Base-by-base conservation (phyloP, 2,888 invertebrate species). In the Ectobius pallidus region DNA sequence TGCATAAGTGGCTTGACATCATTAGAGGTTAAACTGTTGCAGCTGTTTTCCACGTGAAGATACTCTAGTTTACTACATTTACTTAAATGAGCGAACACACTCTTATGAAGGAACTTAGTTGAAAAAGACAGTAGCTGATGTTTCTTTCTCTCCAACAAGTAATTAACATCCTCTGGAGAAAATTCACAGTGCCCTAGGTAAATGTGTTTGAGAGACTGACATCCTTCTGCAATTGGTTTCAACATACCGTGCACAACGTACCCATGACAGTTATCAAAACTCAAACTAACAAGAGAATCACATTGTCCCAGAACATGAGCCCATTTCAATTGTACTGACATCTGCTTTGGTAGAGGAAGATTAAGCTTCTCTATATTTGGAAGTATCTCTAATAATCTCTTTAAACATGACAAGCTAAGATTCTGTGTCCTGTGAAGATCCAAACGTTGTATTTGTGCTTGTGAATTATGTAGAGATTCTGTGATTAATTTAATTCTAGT, bases 71-170 rank as follows among this genome's bases (percentile, higher is more conserved):
- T 27, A 9, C n/a, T 32, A 18, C 63, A 63, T 20, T 63, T 34
- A 0, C 63, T 32, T 34, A 63, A 63, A 34, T n/a, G 25, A 18
- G n/a, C n/a, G 3, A 63, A 32, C n/a, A 34, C 34, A n/a, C 16
- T 34, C 16, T 34, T 18, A 18, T n/a, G 34, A 6, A 63, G n/a
- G 18, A n/a, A 63, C n/a, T 63, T 63, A 34, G 34, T 16, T 6
- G 34, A 63, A 11, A 63, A 27, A n/a, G 63, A 30, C 14, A 32
- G 16, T 2, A 63, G 63, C 18, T 63, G 63, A 14, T 34, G 34
- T 20, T 63, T 63, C 63, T 63, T 63, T 63, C n/a, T 63, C 18
- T 34, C n/a, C 18, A 63, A 20, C 9, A 63, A 63, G 18, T 63
- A 63, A 7, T n/a, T n/a, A 30, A 63, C n/a, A 63, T 63, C 63